These are phyloP conservation scores for Anticlea derivata DNA, from an alignment of 2,888 invertebrate genomes.

Conservation along the genomic window DNA sequence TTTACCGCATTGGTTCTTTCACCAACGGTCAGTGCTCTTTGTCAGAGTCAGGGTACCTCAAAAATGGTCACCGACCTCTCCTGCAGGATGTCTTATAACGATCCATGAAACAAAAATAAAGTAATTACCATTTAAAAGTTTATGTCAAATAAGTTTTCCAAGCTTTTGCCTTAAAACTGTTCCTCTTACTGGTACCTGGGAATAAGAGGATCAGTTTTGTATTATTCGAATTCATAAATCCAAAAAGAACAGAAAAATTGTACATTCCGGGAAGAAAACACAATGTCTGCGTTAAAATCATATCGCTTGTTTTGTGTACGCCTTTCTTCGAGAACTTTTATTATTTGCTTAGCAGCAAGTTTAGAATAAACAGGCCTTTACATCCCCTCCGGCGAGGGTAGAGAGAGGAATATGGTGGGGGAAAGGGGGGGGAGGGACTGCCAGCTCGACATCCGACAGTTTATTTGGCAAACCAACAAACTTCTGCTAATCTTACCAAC, in stretches of 20 bases:
- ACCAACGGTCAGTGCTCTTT: no score
- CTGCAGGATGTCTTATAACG: no score
- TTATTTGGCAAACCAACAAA: slow-evolving; percentile 22
- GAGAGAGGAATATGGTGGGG: neutral
- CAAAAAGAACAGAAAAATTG: neutral
- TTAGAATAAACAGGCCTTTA: slow-evolving; percentile 24
- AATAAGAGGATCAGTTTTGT: no score
- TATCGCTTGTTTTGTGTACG: slow-evolving; percentile 16
- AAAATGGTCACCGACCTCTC: no score
- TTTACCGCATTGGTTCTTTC: no score
- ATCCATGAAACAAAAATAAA: no score
- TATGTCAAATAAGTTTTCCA: no score
- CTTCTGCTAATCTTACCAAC: slow-evolving; percentile 26
- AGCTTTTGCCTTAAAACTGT: no score
- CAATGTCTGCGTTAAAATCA: slow-evolving; percentile 12
- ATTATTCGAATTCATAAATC: no score
- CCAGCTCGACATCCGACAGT: slow-evolving; percentile 21
- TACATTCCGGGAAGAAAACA: slow-evolving; percentile 7
- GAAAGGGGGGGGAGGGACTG: neutral
- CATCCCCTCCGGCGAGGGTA: neutral
- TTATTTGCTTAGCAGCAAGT: slow-evolving; percentile 24
- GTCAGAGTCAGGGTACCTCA: no score
- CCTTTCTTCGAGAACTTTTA: slow-evolving; percentile 16
- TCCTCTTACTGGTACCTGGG: no score
- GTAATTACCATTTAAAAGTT: no score